Evolutionary conservation across 2,888 invertebrate genomes (phyloP).

Genomic region (Megamerina dolium): DNA sequence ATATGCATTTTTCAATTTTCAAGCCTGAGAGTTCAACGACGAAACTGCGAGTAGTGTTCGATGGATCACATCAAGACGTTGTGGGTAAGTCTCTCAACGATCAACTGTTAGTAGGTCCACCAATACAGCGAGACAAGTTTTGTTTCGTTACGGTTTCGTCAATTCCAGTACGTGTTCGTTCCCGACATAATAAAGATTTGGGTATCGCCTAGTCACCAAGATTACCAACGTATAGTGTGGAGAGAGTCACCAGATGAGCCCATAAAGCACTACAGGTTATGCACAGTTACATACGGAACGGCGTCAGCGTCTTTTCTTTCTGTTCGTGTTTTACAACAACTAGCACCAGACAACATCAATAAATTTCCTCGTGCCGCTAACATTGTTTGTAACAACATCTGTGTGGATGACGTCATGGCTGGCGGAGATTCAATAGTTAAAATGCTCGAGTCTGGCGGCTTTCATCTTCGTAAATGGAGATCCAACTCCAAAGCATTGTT

Average conservation of each 20-base stretch:
- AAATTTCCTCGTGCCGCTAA: neutral
- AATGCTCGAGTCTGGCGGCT: neutral
- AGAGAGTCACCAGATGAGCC: neutral
- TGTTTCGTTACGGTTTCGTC: too few species aligned
- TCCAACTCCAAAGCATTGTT: neutral
- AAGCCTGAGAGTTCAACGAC: too few species aligned
- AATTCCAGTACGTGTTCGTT: too few species aligned
- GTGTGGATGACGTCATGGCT: conserved; percentile 4
- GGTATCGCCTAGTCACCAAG: neutral
- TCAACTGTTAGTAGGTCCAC: too few species aligned
- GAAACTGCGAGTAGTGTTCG: too few species aligned
- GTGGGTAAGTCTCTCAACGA: too few species aligned
- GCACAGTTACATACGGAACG: conserved; percentile 3
- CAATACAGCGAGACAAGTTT: too few species aligned
- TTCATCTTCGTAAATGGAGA: conserved; percentile 4
- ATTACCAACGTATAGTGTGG: conserved; percentile 4
- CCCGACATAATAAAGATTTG: too few species aligned
- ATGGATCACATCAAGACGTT: too few species aligned
- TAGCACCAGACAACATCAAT: too few species aligned
- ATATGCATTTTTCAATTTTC: too few species aligned
- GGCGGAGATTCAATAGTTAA: neutral
- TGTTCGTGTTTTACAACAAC: too few species aligned
- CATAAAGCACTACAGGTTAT: conserved; percentile 1
- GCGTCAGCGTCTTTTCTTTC: conserved; percentile 2
- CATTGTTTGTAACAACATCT: neutral